Conservation (phyloP, 53 echinoderm and acorn worm genomes). For the Echinometra lucunter region DNA sequence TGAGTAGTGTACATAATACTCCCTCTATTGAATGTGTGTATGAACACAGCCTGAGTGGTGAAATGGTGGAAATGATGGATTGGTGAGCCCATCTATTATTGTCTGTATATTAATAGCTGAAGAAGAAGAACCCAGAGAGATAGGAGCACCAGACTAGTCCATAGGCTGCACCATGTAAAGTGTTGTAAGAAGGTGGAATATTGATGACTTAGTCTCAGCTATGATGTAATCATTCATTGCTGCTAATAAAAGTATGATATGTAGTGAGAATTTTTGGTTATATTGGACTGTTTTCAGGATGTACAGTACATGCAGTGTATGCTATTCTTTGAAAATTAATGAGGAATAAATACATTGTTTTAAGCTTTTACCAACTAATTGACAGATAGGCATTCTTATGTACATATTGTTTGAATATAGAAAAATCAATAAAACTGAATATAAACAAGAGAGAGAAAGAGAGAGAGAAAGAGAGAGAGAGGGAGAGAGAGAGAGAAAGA, state of each 20-base stretch:
- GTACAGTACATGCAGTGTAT: no score
- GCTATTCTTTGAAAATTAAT: no score
- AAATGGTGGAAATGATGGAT: background rate
- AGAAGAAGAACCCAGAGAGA: slow-evolving; percentile 7
- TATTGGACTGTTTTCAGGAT: no score
- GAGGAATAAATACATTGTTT: no score
- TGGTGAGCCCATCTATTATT: slow-evolving; percentile 34
- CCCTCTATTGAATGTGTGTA: background rate
- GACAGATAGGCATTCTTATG: no score
- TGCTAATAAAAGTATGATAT: background rate
- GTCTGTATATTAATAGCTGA: slow-evolving; percentile 28
- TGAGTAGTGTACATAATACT: background rate
- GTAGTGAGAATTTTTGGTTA: background rate
- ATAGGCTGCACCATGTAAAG: slow-evolving; percentile 29
- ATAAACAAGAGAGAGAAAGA: background rate
- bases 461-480: background rate
- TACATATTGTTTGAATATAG: no score
- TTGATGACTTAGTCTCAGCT: background rate
- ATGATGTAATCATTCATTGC: background rate
- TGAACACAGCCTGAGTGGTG: background rate
- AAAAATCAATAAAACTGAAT: background rate
- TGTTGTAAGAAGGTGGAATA: slow-evolving; percentile 12
- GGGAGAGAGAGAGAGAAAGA: background rate
- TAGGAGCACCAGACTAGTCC: slow-evolving; percentile 30
- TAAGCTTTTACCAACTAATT: no score